These are phyloP conservation scores for Saccostrea glomerata DNA, from an alignment of 1,140 invertebrate species.

Conservation along the genomic window DNA sequence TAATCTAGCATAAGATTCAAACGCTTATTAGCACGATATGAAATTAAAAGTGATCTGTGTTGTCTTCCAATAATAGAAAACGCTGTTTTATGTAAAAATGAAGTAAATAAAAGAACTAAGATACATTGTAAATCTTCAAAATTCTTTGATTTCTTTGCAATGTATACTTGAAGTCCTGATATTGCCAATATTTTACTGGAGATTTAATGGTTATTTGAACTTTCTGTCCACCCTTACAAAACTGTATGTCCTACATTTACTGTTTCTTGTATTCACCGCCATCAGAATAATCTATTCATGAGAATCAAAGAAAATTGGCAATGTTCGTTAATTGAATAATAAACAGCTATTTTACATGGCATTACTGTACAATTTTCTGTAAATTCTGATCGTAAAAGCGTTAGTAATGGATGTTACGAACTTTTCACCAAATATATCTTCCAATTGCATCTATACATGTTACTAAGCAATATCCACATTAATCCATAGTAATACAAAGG, in stretches of 20 bases:
- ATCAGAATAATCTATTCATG: conserved; percentile 29
- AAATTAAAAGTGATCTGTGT: too few species aligned
- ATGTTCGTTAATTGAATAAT: not conserved
- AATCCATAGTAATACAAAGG: not conserved
- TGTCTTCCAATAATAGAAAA: too few species aligned
- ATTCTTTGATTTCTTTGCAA: too few species aligned
- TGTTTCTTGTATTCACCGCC: not conserved
- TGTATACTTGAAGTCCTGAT: too few species aligned
- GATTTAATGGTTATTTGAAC: not conserved
- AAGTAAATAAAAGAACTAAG: too few species aligned
- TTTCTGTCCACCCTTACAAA: not conserved
- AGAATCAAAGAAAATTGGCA: not conserved
- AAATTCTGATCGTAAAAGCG: not conserved
- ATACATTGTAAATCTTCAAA: too few species aligned
- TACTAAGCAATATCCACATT: not conserved
- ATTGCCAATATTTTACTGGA: too few species aligned
- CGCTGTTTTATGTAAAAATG: too few species aligned
- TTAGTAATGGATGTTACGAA: not conserved
- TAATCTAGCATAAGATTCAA: too few species aligned
- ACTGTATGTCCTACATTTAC: not conserved
- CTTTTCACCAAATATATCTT: not conserved
- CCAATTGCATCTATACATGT: not conserved
- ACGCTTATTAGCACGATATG: too few species aligned
- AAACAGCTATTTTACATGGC: conserved; percentile 17
- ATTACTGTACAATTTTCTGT: conserved; percentile 11